Conservation (phyloP, 2,888 invertebrate species). For the Lordiphosa fenestrarum region DNA sequence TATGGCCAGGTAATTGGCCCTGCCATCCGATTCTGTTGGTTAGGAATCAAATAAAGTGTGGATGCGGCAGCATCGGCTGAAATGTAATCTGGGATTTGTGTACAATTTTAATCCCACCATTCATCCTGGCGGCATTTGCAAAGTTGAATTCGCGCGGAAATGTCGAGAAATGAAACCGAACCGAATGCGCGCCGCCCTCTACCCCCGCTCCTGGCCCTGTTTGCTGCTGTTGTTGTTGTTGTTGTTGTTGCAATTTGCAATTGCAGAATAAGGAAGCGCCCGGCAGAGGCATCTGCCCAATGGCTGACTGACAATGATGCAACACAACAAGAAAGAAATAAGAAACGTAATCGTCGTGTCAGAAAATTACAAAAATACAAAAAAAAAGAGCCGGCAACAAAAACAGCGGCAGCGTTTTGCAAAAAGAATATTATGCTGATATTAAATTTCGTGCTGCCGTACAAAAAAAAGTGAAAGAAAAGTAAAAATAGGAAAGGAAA, state of each 20-base stretch:
- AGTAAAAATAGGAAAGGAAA: neutral
- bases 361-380: conserved; percentile 5
- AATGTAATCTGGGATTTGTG: conserved; percentile 3
- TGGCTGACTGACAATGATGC: conserved; percentile 7
- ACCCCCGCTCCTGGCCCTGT: neutral
- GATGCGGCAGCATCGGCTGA: neutral
- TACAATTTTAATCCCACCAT: conserved; percentile 7
- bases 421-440: conserved; percentile 8
- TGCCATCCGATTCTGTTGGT: neutral
- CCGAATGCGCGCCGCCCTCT: conserved; percentile 2
- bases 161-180: conserved; percentile 11
- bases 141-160: neutral
- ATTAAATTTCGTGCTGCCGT: conserved; percentile 7
- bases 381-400: conserved; percentile 1
- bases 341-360: conserved; percentile 15
- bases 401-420: neutral
- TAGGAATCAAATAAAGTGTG: neutral
- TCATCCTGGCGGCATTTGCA: conserved; percentile 1
- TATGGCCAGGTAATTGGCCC: conserved; percentile 5
- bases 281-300: conserved; percentile 1
- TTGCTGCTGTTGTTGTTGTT: conserved; percentile 3
- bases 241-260: conserved; percentile 10
- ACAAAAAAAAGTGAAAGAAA: neutral
- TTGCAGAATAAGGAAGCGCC: conserved; percentile 1
- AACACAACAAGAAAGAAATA: conserved; percentile 8